Base-by-base conservation (phyloP, 2,113 vertebrate genomes). In the Mystacornis crossleyi region DNA sequence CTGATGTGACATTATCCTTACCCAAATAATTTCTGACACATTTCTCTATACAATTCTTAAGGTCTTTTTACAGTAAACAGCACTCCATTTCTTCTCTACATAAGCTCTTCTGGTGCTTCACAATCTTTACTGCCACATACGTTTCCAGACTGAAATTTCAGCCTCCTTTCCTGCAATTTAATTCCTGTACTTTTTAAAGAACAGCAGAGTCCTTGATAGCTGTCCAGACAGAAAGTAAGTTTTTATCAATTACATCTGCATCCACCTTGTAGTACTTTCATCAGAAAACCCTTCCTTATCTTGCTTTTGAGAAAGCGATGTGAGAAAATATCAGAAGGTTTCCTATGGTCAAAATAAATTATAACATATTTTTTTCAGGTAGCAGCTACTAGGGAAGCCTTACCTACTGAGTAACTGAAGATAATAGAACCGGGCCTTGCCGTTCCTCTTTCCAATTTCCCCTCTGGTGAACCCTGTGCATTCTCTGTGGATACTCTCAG, bases 261-360 rank as follows among this genome's bases (percentile, higher is more conserved):
- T 66, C 28, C 20, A 42, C n/a, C 51, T 81, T 73, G 18, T 25
- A 42, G 25, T 11, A 34, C 13, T 84, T 84, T 31, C 51, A 66
- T 74, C 73, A 92, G 74, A 85, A 95, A 95, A 64, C 17, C 15
- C 12, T 70, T 69, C 33, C 36, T 80, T 86, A 51, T 33, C n/a
- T 81, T 83, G 10, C 13, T 77, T 83, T 53, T 54, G 9, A 86
- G 50, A 75, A 86, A 73, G 18, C 0, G 0, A 65, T 66, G 3
- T 53, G 60, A 89, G n/a, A 78, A 89, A 85, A 79, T n/a, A 84
- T 10, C 60, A 71, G 58, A 60, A 77, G 18, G 14, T 50, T 64
- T 90, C 61, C 55, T 66, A 31, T 0, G 2, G 55, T 51, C 43
- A 90, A 90, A 91, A 87, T 87, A 85, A 91, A 80, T 71, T 12